Base-by-base conservation (phyloP, 2,797 vertebrate species). In the Macropodus opercularis region DNA sequence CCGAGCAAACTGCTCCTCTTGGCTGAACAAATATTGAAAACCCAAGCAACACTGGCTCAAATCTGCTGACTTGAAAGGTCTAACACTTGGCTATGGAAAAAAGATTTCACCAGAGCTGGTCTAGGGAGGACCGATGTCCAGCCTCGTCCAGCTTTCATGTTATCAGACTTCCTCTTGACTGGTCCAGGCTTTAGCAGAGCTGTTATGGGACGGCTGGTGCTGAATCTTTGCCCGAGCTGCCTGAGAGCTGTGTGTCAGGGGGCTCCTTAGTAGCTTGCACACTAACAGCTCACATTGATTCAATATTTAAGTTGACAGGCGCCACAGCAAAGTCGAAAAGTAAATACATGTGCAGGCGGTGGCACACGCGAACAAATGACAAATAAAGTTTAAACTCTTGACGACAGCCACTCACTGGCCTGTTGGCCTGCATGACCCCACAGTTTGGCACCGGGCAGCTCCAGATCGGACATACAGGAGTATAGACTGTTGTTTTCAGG, bases 211-310 rank as follows among this genome's bases (percentile, higher is more conserved):
- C 62, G 65, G 52, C 55, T 8, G 15, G 34, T 60, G 52, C 57
- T 65, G 61, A 67, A 59, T 72, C 44, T 5, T 24, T 57, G 64
- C 63, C 66, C 54, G 44, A 48, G 35, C 72, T 77, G 76, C 69
- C 46, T 32, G 3, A 55, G 59, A 63, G 69, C 47, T 2, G 0
- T 32, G 62, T 63, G 68, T 77, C 51, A 27, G 50, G 58, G 64
- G 72, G 54, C 53, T 81, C 47, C 56, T 72, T 41, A 63, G 29
- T 67, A 63, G 49, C 65, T 75, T 77, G 75, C 76, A 72, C 40
- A 51, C 63, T 2, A 32, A 46, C 40, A 24, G 23, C 75, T 75
- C 70, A 53, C 61, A 64, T 65, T 58, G 71, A 71, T 76, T 72
- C 75, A 75, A 76, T 60, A 58, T 67, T 70, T 63, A 18, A 57